Conservation (phyloP, 2,113 vertebrate genomes). For the Burhinus oedicnemus region DNA sequence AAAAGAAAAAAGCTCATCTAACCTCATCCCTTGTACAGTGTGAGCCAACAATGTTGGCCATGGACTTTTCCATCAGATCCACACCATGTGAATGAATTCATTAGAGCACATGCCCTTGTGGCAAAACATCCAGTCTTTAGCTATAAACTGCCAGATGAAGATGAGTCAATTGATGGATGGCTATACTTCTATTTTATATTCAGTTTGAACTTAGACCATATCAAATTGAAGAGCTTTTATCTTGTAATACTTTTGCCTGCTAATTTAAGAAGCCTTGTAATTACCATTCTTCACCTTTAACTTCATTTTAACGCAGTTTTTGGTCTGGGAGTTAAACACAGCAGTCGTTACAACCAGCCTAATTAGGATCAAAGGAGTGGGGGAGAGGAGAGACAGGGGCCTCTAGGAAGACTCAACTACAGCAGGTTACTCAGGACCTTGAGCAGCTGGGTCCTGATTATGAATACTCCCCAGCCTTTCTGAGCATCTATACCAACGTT, state of each 20-base stretch:
- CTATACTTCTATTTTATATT: neutral
- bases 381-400: neutral
- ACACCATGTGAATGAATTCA: neutral
- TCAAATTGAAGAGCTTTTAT: neutral
- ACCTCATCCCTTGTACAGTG: neutral
- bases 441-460: neutral
- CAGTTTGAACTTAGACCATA: neutral
- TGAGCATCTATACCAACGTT: neutral
- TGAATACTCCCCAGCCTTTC: neutral
- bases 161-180: neutral
- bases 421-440: neutral
- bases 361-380: neutral
- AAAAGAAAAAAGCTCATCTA: neutral
- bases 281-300: neutral
- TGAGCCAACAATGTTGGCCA: neutral
- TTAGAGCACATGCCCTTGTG: neutral
- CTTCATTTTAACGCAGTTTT: constrained; percentile 2
- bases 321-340: neutral
- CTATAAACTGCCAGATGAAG: neutral
- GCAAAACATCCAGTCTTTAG: neutral
- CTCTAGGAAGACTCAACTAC: neutral
- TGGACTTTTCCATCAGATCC: neutral
- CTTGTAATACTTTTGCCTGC: neutral
- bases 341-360: neutral
- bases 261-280: neutral